These are phyloP conservation scores for Eulemur rufifrons DNA, from an alignment of 2,113 vertebrate species.

Conservation along the genomic window DNA sequence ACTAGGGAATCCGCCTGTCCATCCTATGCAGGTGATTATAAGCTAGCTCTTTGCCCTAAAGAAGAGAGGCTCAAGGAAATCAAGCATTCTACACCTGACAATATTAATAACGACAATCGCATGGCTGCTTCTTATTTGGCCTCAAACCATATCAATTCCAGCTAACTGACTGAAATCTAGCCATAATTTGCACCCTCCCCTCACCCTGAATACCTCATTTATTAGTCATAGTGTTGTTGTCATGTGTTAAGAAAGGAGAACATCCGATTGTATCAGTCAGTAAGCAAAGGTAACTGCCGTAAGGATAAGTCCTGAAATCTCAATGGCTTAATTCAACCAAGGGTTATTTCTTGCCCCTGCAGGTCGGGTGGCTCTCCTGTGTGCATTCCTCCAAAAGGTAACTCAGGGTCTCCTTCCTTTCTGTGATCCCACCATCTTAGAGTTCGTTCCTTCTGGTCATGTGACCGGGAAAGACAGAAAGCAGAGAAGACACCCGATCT, in stretches of 20 bases:
- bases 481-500: neutral
- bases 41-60: neutral
- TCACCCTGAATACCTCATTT: neutral
- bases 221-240: neutral
- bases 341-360: neutral
- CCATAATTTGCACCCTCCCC: neutral
- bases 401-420: neutral
- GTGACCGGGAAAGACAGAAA: neutral
- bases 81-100: neutral
- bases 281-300: neutral
- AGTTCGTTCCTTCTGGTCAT: neutral
- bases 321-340: neutral
- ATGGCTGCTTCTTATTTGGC: neutral
- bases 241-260: neutral
- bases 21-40: neutral
- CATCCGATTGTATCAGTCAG: neutral
- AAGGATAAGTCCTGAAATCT: neutral
- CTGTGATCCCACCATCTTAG: neutral
- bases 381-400: neutral
- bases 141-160: neutral
- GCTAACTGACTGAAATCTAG: neutral
- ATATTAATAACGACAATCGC: accelerated
- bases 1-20: neutral
- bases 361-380: neutral
- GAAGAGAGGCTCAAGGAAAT: neutral